These are phyloP conservation scores for Drosophila cardini DNA, from an alignment of 1,140 invertebrate genomes.

Conservation along the genomic window DNA sequence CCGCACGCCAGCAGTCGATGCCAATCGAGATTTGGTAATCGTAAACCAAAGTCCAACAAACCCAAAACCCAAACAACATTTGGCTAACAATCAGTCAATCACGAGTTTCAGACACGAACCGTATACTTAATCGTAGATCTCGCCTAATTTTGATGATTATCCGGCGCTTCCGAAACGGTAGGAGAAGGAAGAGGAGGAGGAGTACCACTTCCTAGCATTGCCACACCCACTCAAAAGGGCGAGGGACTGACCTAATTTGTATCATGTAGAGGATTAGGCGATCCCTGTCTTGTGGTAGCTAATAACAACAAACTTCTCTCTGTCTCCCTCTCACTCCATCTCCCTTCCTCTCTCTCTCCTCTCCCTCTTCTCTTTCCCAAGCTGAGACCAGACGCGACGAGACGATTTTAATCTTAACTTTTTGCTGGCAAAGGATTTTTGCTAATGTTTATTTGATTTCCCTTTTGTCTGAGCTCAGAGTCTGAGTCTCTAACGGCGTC, in stretches of 20 bases:
- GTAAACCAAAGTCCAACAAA: constrained; percentile 14
- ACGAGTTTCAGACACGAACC: constrained; percentile 46
- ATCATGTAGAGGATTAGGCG: constrained; percentile 57
- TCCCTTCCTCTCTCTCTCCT: constrained; percentile 9
- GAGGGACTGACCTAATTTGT: constrained; percentile 69
- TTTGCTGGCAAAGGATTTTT: constrained; percentile 70
- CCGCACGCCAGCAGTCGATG: constrained; percentile 41
- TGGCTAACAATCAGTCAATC: constrained; percentile 45
- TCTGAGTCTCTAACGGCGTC: background rate
- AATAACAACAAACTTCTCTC: constrained; percentile 40
- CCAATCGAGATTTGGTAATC: constrained; percentile 50
- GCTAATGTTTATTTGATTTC: constrained; percentile 83
- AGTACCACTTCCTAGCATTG: constrained; percentile 30
- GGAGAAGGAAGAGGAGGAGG: constrained; percentile 1
- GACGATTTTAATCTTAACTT: constrained; percentile 81
- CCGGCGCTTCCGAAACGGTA: constrained; percentile 69
- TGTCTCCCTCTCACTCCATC: background rate
- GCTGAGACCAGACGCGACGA: constrained; percentile 31
- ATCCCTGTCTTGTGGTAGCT: constrained; percentile 72
- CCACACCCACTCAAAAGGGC: constrained; percentile 34
- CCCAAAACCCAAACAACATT: constrained; percentile 9
- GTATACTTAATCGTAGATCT: constrained; percentile 52
- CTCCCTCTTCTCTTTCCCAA: constrained; percentile 1
- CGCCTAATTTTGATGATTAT: constrained; percentile 75
- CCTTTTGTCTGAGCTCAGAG: constrained; percentile 56